Evolutionary conservation across 2,888 invertebrate species (phyloP), one percentile per base, ranked within the genome.

Genomic region (Chymomyza procnemis): DNA sequence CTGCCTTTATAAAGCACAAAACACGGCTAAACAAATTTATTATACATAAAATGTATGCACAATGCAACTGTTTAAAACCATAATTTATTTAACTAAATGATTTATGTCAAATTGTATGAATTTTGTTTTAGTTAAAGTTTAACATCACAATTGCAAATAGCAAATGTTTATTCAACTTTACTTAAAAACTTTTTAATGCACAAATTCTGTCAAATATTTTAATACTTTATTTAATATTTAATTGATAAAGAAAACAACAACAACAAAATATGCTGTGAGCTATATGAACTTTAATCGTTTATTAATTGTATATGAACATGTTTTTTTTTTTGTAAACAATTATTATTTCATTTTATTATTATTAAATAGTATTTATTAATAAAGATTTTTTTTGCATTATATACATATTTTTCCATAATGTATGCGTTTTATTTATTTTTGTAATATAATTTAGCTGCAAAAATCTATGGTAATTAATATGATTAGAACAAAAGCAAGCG

Each of bases 361-460:
- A 78, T 85, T 73, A 75, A 47, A 59, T 78, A 79, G 74, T 85
- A 83, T 85, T 83, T 85, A 85, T 83, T 80, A 82, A 85, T 83
- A 85, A 81, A 81, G 81, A 77, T 84, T 83, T 66, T 80, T 67
- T 80, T 85, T 80, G 74, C 77, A 80, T 77, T 71, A 66, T 73
- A 74, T 50, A 47, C 57, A n/a, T n/a, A n/a, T 22, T 21, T 55
- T 26, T 26, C 1, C 8, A 26, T 62, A 19, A 64, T 50, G 9
- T 57, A 64, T 62, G 34, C 3, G 52, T 55, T 54, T 61, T 64
- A 64, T 50, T 69, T 64, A 22, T 56, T 26, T 6, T 26, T 4
- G 1, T 6, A 26, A 6, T 26, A 6, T 26, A 6, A 26, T 26
- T 26, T 26, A 26, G 4, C 8, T 3, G 8, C 26, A 6, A 8